Conservation (phyloP, 2,113 vertebrate genomes). For the Sebastes schlegelii region DNA sequence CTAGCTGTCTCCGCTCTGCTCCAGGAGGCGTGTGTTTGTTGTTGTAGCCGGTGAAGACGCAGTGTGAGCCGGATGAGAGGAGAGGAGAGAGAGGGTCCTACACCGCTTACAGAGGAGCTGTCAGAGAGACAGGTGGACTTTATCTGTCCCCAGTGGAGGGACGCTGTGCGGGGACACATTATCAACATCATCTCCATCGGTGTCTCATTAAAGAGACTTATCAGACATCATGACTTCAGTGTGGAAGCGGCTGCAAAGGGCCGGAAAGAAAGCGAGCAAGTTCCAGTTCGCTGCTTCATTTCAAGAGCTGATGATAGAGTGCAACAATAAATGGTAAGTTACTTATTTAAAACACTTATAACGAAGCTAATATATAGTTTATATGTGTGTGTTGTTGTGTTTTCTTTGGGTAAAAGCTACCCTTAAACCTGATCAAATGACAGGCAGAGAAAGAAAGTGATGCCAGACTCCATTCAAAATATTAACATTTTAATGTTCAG, state of each 20-base stretch:
- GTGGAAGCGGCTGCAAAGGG: constrained; percentile 93
- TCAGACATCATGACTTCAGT: constrained; percentile 88
- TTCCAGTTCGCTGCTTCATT: constrained; percentile 92
- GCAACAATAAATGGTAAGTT: constrained; percentile 90
- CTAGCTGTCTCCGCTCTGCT: not conserved
- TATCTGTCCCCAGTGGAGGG: not conserved
- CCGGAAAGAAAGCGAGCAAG: constrained; percentile 90
- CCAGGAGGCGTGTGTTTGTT: constrained; percentile 55
- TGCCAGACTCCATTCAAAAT: constrained; percentile 3
- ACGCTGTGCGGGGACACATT: not conserved
- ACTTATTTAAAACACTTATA: accelerated
- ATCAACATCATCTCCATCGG: not conserved
- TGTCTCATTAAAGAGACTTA: not conserved
- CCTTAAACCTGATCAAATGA: too few relatives aligned
- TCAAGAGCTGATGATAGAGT: constrained; percentile 88
- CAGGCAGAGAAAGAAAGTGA: not conserved
- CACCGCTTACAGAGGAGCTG: constrained; percentile 15
- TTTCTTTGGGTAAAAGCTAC: not conserved
- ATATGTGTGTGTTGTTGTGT: not conserved
- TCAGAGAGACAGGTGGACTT: constrained; percentile 23
- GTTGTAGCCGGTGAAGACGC: constrained; percentile 19
- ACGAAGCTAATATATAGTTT: too few relatives aligned
- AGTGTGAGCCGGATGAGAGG: not conserved
- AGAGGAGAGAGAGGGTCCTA: constrained; percentile 26
- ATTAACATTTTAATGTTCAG: not conserved